These are phyloP conservation scores for Nebria salina DNA, from an alignment of 2,888 invertebrate genomes.

Conservation along the genomic window DNA sequence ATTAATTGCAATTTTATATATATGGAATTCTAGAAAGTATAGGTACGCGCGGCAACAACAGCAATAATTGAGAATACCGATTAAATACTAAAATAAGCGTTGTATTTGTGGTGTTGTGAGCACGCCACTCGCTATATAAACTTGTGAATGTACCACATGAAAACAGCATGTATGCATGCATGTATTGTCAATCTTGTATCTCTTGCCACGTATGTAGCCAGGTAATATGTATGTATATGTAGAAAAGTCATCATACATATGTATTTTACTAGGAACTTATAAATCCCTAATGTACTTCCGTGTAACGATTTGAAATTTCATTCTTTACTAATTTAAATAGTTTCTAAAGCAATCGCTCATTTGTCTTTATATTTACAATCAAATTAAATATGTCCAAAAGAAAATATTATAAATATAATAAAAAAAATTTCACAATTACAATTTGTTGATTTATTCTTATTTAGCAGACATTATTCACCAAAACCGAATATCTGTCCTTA, in stretches of 20 bases:
- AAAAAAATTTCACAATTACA: no score
- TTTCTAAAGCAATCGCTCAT: background rate
- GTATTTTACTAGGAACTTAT: constrained; percentile 12
- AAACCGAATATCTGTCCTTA: no score
- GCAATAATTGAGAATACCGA: constrained; percentile 9
- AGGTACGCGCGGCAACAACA: background rate
- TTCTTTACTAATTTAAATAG: background rate
- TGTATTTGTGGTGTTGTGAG: background rate
- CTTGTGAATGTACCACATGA: background rate
- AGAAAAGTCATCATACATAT: constrained; percentile 12
- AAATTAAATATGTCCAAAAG: background rate
- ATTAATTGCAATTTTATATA: constrained; percentile 13
- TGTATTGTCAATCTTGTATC: constrained; percentile 10
- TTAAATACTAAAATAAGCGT: background rate
- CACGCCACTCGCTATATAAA: background rate
- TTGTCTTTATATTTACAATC: background rate
- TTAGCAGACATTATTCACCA: no score
- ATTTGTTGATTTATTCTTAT: no score
- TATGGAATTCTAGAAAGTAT: constrained; percentile 15
- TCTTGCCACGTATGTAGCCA: background rate
- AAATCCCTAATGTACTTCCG: constrained; percentile 12
- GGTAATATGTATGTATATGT: background rate
- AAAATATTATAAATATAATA: background rate
- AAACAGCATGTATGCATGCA: constrained; percentile 5
- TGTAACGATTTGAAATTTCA: constrained; percentile 1